Evolutionary conservation across 2,113 vertebrate species (phyloP).

Genomic region (Prunella himalayana): DNA sequence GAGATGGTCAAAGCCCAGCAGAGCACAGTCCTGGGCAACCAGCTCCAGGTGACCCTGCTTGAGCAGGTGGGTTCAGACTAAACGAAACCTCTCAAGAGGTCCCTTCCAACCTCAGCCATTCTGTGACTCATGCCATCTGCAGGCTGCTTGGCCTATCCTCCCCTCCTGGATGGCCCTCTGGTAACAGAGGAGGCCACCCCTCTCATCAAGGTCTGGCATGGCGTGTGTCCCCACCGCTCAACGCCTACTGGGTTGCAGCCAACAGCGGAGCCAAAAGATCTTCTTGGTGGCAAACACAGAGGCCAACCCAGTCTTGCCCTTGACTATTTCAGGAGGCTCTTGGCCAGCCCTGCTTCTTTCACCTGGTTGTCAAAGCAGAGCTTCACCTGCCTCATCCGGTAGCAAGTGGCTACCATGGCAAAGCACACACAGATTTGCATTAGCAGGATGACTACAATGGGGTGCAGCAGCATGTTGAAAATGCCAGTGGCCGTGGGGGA

Average conservation of each 20-base stretch:
- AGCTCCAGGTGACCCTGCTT: neutral
- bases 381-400: conserved; percentile 33
- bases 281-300: conserved; percentile 68
- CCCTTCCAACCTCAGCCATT: conserved; percentile 30
- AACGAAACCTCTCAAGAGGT: neutral
- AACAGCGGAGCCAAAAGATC: conserved; percentile 54
- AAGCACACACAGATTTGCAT: conserved; percentile 32
- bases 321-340: conserved; percentile 37
- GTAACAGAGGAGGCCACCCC: neutral
- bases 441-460: conserved; percentile 6
- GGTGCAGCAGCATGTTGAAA: conserved; percentile 31
- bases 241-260: conserved; percentile 64
- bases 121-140: neutral
- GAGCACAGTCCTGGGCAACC: neutral
- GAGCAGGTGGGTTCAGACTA: neutral
- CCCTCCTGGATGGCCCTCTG: neutral
- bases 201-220: conserved; percentile 62
- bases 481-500: conserved; percentile 42
- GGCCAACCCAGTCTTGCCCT: conserved; percentile 67
- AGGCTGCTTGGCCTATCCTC: conserved; percentile 8
- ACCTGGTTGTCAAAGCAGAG: neutral
- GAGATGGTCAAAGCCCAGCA: neutral
- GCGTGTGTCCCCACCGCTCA: conserved; percentile 52
- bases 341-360: neutral
- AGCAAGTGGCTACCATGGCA: conserved; percentile 28